Base-by-base conservation (phyloP, 2,797 vertebrate species). In the Carapus acus region DNA sequence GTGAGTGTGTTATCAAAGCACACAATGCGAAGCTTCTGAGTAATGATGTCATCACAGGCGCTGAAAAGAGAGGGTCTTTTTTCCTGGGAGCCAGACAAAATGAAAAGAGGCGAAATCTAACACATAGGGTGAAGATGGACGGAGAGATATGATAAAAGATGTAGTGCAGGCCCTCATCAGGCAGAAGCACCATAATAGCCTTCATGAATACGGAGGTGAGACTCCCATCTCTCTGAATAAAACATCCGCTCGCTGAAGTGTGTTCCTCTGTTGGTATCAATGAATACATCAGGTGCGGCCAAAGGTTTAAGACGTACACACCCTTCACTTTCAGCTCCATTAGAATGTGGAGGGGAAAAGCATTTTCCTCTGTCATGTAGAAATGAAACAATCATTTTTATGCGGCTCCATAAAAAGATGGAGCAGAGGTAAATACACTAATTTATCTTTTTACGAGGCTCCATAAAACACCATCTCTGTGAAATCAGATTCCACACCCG, bases 141-240 rank as follows among this genome's bases (percentile, higher is more conserved):
- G 58, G 54, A 31, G 48, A 49, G 38, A 45, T 33, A 61, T 34
- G 9, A 34, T 52, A 59, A 71, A 77, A 68, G 43, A 75, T 68
- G 48, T 17, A 53, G 43, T 43, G 44, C 21, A 52, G 41, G 23
- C 36, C 46, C 49, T 75, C 64, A 55, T 64, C 54, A 49, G 40
- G 22, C n/a, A 21, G 15, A 37, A 19, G 29, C 43, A 37, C 29
- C 48, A 23, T 46, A 58, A 52, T 42, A 17, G 46, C 36, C 51
- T 63, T 24, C 36, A 23, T 39, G 49, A 39, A 67, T 62, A 51
- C 33, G 48, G 39, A 69, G 65, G 58, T 67, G 53, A 76, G 43
- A 39, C 29, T 68, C 9, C 18, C 40, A 16, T 52, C 44, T 29
- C 21, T 70, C 39, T 75, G 23, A 75, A 77, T 76, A 60, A 77